Evolutionary conservation across 2,113 vertebrate genomes (phyloP).

Genomic region (Dromiciops gliroides): DNA sequence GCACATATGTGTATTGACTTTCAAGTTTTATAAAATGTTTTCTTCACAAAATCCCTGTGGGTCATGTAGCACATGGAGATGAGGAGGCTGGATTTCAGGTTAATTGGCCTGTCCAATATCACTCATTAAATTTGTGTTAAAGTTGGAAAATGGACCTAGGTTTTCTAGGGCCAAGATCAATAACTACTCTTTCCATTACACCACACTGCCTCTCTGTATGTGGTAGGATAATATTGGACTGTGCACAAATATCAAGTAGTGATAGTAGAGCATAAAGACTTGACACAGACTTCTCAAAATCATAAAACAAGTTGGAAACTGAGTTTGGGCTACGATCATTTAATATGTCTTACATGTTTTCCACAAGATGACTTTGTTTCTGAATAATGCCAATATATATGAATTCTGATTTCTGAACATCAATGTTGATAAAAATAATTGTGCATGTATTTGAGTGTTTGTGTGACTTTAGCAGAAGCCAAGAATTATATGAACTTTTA

Average conservation of each 20-base stretch:
- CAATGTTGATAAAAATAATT: neutral
- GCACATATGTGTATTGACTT: neutral
- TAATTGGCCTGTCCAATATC: neutral
- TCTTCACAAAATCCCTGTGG: neutral
- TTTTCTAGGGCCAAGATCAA: neutral
- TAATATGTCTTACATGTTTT: neutral
- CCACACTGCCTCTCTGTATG: neutral
- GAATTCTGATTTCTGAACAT: no score
- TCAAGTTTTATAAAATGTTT: neutral
- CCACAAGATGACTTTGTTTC: neutral
- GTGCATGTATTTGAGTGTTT: neutral
- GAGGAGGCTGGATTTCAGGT: neutral
- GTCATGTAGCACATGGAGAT: no score
- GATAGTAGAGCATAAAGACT: neutral
- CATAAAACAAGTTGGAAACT: neutral
- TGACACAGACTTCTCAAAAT: neutral
- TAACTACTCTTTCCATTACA: neutral
- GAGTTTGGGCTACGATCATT: neutral
- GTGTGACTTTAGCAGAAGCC: neutral
- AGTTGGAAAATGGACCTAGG: neutral
- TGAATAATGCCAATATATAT: fast-evolving
- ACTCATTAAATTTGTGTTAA: neutral
- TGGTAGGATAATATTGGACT: neutral
- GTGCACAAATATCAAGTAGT: neutral
- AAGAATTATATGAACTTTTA: neutral